These are phyloP conservation scores for Microcebus griseorufus DNA, from an alignment of 2,113 vertebrate species.

Conservation along the genomic window DNA sequence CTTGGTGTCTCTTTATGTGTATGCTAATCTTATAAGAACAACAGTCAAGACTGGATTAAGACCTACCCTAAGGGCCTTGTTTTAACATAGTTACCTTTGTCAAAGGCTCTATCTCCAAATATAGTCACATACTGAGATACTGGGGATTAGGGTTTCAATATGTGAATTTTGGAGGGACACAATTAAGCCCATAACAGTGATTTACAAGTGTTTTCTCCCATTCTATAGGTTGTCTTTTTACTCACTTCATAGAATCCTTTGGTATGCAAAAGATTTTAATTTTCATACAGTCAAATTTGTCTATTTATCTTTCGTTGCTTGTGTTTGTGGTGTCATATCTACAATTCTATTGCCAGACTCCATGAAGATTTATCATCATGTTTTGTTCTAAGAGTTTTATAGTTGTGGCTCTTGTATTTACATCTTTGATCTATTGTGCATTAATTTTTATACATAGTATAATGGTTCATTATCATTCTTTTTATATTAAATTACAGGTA, in stretches of 20 bases:
- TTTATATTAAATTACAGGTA: neutral
- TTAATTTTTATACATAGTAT: neutral
- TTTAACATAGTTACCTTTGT: neutral
- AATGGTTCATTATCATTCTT: neutral
- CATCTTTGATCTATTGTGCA: neutral
- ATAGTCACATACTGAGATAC: neutral
- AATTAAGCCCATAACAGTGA: neutral
- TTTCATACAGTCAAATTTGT: neutral
- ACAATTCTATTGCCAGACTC: neutral
- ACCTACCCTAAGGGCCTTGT: neutral
- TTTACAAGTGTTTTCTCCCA: neutral
- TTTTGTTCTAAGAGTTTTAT: neutral
- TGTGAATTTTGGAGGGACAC: neutral
- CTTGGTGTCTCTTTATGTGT: neutral
- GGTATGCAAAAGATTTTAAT: neutral
- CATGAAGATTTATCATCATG: neutral
- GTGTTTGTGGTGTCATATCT: neutral
- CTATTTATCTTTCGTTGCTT: neutral
- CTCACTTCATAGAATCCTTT: neutral
- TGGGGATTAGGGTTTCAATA: neutral
- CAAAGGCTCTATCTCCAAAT: neutral
- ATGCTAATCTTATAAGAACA: neutral
- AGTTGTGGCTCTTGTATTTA: neutral
- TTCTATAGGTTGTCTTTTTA: neutral
- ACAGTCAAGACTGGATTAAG: neutral